Evolutionary conservation across 2,888 invertebrate genomes (phyloP), one percentile per base, ranked within the genome.

Genomic region (Drosophila subsilvestris): DNA sequence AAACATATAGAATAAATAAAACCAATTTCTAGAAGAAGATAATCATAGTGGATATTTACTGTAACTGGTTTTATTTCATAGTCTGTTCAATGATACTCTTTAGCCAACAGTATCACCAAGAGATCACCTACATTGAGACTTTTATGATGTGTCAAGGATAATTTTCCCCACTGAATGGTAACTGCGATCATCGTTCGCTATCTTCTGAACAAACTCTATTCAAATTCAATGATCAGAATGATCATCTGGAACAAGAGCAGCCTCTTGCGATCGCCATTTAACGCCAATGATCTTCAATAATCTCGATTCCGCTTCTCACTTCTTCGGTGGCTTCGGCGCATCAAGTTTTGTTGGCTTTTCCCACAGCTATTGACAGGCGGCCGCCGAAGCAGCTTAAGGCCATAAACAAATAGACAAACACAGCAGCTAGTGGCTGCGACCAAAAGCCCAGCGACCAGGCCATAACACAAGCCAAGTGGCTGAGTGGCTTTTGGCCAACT

Each of bases 321-420:
- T 17, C 51, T 32, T 6, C 53, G 54, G 48, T 62, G 65, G 75
- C 61, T 67, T 62, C n/a, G 66, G 80, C 78, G 69, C 80, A 70
- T 63, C 65, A 57, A 70, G 72, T 85, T 74, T 81, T 84, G 84
- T 84, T 84, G 78, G 84, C 84, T 86, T 84, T 84, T 84, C 84
- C 84, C 84, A 84, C 84, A 84, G 75, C 70, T 83, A 83, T 86
- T 86, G 83, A 83, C 83, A 75, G 78, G 76, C 74, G 70, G 78
- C 75, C 74, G 70, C 50, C 53, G 63, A 63, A 56, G 55, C 79
- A 78, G 83, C 83, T 83, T 86, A 83, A 78, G 79, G 80, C 86
- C 86, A 83, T 83, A 83, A 83, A 86, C 86, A 83, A 83, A 83
- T 86, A 83, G 80, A 60, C 80, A 86, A 83, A 83, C 75, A 83